Conservation (phyloP, 2,888 invertebrate species). For the Embidobia sp. region DNA sequence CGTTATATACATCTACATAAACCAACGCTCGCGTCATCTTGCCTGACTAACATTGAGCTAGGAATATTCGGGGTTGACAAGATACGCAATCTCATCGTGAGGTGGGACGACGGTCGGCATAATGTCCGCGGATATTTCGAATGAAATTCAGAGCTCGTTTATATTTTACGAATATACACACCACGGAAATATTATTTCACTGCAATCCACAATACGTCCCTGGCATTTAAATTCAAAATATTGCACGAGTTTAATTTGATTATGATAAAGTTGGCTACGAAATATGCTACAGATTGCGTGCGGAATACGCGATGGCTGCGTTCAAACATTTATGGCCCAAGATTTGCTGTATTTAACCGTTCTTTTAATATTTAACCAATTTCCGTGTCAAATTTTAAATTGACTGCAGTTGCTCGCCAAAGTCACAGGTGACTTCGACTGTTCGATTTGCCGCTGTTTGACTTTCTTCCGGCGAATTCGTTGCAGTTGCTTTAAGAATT, state of each 20-base stretch:
- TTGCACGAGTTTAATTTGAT: slow-evolving; percentile 45
- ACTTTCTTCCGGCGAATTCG: too few species aligned
- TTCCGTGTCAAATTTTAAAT: slow-evolving; percentile 13
- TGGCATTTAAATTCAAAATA: slow-evolving; percentile 56
- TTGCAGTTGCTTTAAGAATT: too few species aligned
- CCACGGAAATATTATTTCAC: slow-evolving; percentile 33
- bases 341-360: too few species aligned
- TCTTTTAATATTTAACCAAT: slow-evolving; percentile 11
- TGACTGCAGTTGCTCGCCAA: too few species aligned
- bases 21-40: slow-evolving; percentile 23
- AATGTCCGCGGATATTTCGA: slow-evolving; percentile 44
- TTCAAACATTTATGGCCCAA: too few species aligned
- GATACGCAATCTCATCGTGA: slow-evolving; percentile 42
- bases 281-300: slow-evolving; percentile 30
- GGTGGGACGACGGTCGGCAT: slow-evolving; percentile 28
- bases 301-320: slow-evolving; percentile 17
- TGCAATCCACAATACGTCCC: slow-evolving; percentile 36
- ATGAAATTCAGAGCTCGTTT: slow-evolving; percentile 54
- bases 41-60: slow-evolving; percentile 26
- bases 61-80: slow-evolving; percentile 47
- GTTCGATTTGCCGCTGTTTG: too few species aligned
- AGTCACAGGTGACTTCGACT: too few species aligned
- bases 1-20: slow-evolving; percentile 16
- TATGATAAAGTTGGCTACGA: slow-evolving; percentile 51
- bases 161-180: slow-evolving; percentile 49